Base-by-base conservation (phyloP, 1,140 invertebrate species). In the Oncopodura yosiiana region DNA sequence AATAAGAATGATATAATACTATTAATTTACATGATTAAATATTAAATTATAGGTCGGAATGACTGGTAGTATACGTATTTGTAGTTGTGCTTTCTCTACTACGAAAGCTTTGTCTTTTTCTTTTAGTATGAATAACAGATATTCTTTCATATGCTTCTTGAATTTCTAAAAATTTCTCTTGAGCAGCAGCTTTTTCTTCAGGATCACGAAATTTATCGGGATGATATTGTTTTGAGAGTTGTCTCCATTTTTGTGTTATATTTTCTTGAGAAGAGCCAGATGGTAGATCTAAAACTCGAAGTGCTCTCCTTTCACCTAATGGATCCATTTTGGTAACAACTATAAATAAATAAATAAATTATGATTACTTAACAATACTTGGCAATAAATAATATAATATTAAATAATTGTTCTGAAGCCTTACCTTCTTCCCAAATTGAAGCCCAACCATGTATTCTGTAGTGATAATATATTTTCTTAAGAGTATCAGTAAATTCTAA, bases 161-260 rank as follows among this genome's bases (percentile, higher is more conserved):
- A 57, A 95, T 88, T 66, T 94, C 86, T 73, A 94, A 87, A 66
- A 95, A 96, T 50, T 77, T 82, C 64, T 90, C 82, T 67, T 94
- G 84, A 1, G 87, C 89, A 11, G 71, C 69, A 54, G 69, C 72
- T 53, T 80, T 75, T 16, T 61, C 65, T 0, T 72, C 69, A 1
- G 77, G 75, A 61, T 87, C 83, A 68, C 86, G 86, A 3, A 84
- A 80, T 70, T 90, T 92, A 65, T 97, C 93, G 0, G 93, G 93
- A 74, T 97, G 93, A 71, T 83, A 82, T 69, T 91, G 81, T n/a
- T 83, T 79, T 0, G 87, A 90, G 0, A 96, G 70, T 29, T 77
- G 75, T 42, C 87, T 71, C 80, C 89, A 96, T 49, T 74, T 79
- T 0, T 80, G 66, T 1, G 84, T 90, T 3, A 97, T 89, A 66